Evolutionary conservation across 2,888 invertebrate genomes (phyloP).

Genomic region (Pheosia gnoma): DNA sequence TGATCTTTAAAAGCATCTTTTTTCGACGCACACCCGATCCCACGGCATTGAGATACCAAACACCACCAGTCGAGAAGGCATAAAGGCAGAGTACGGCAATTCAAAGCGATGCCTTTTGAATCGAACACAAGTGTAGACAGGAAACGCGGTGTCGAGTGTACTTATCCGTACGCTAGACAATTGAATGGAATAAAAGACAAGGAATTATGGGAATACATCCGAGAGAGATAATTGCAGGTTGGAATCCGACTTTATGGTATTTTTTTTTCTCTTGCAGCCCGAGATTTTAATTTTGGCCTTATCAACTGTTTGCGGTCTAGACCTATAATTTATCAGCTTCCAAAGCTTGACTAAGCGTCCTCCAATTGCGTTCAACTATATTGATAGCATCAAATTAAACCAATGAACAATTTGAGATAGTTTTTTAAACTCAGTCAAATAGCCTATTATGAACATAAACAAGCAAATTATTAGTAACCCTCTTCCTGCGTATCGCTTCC

Average conservation of each 20-base stretch:
- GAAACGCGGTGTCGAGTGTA: slow-evolving; percentile 80
- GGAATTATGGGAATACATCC: slow-evolving; percentile 38
- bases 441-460: not conserved
- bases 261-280: not conserved
- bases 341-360: no score
- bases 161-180: slow-evolving; percentile 38
- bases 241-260: slow-evolving; percentile 4
- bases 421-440: no score
- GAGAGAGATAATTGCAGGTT: slow-evolving; percentile 49
- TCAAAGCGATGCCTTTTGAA: slow-evolving; percentile 44
- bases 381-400: no score
- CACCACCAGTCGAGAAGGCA: slow-evolving; percentile 79
- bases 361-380: no score
- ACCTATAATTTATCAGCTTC: no score
- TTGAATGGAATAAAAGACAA: slow-evolving; percentile 20
- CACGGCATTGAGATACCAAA: slow-evolving; percentile 69
- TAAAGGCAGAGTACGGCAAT: slow-evolving; percentile 72
- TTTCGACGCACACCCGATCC: slow-evolving; percentile 47
- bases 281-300: not conserved
- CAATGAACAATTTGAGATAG: no score
- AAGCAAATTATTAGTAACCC: slow-evolving; percentile 3
- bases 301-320: no score
- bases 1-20: slow-evolving; percentile 7
- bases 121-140: slow-evolving; percentile 68
- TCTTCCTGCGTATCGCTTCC: slow-evolving; percentile 3